Evolutionary conservation across 2,113 vertebrate species (phyloP), one percentile per base, ranked within the genome.

Genomic region (Tetrao urogallus): DNA sequence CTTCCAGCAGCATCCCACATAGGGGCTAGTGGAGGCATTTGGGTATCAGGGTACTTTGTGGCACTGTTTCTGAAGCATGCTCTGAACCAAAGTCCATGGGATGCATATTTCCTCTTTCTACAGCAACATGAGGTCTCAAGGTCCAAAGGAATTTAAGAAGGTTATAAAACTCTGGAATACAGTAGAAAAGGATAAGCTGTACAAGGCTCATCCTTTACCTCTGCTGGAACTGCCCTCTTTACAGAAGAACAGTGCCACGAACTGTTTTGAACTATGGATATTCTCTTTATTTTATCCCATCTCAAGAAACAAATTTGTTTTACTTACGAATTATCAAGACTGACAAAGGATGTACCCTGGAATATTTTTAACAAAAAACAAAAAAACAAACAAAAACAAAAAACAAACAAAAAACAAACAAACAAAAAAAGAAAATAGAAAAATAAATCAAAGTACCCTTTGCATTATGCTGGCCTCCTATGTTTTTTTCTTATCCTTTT

Each of bases 21-120:
- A 34, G 19, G 6, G 30, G 38, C n/a, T 47, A 27, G 48, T 15
- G 64, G 25, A 75, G 25, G 18, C 36, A 54, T n/a, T 88, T 19
- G 9, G 10, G 8, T 1, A 1, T 7, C 9, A 16, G 24, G 6
- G 10, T 73, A 10, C 67, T 81, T 67, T 73, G 45, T 36, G 58
- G n/a, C 25, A 25, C 12, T 18, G 5, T 18, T 81, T 84, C 54
- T 36, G 24, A 52, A 50, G 48, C 15, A 42, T 58, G 24, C n/a
- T 73, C 36, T 43, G 21, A 0, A 0, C 40, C 0, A 2, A 21
- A 22, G 10, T 21, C 25, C 0, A 0, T 11, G 20, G 63, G 58
- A 25, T 24, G 32, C 30, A 38, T 0, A 1, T 21, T 72, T 76
- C 52, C 47, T 34, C n/a, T 82, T 89, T 63, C 36, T 63, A 13